Evolutionary conservation across 64 coral and sea anemone genomes (phyloP).

Genomic region (Acropora yongei): DNA sequence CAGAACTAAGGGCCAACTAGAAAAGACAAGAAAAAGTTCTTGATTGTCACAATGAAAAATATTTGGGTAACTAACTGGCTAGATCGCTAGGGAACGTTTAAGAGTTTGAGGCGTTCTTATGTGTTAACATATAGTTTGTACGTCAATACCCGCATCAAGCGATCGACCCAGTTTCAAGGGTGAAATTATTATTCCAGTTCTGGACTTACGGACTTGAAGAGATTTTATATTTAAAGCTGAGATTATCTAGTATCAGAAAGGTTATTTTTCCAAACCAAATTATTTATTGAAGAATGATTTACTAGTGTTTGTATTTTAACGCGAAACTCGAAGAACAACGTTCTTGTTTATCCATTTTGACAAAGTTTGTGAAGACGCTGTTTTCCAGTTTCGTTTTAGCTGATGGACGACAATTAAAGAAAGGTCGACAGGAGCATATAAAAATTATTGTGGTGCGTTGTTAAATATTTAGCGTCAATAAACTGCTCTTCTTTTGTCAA

Average conservation of each 20-base stretch:
- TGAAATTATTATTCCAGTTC: neutral
- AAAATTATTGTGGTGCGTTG: no score
- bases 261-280: slow-evolving; percentile 22
- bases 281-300: slow-evolving; percentile 40
- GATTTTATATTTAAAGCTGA: neutral
- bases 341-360: neutral
- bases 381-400: no score
- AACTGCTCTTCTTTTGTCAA: no score
- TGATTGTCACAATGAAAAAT: neutral
- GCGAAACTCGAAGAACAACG: neutral
- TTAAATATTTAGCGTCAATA: no score
- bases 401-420: no score
- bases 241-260: neutral
- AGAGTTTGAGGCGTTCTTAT: no score
- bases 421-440: no score
- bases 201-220: neutral
- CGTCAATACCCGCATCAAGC: no score
- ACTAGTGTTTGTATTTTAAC: neutral
- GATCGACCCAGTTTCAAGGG: neutral
- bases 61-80: neutral
- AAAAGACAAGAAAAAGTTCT: neutral
- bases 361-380: no score
- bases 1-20: slow-evolving; percentile 17
- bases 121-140: no score
- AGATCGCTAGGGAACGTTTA: neutral